Base-by-base conservation (phyloP, 2,797 vertebrate species). In the Coluber constrictor region DNA sequence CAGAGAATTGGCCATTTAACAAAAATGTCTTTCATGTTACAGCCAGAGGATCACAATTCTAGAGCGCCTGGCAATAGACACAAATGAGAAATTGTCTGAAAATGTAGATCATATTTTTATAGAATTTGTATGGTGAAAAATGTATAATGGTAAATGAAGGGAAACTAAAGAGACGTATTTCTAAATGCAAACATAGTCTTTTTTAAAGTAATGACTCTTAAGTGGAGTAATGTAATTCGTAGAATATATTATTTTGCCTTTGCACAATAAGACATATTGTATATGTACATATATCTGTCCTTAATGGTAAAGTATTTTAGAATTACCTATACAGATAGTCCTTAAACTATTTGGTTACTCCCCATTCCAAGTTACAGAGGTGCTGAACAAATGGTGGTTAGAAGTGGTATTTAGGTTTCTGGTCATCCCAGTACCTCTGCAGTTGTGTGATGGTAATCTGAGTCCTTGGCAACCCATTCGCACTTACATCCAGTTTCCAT, bases 41-140 rank as follows among this genome's bases (percentile, higher is more conserved):
- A 87, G 0, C 63, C 92, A 55, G 54, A 92, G 51, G 32, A 87
- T 89, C 94, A 13, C 90, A n/a, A 29, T 55, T 92, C 94, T 27
- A 92, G 1, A 89, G 74, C 91, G 54, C 91, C 56, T 51, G 92
- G n/a, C 23, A 93, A 83, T 4, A 37, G 56, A 94, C 61, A 32
- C 27, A 93, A 90, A 61, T 92, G 83, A 94, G 43, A 83, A 83
- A 32, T n/a, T 92, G 59, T 70, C 86, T 91, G 89, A 94, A 55
- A 87, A 32, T 4, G 1, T 43, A 92, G 47, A 4, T 3, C 12
- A 11, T 92, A 25, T 92, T 94, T 95, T 92, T 20, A 88, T 92
- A 74, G 87, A 87, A 93, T 94, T 43, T 92, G 29, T 9, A 37
- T 18, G 18, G 88, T 2, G 55, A n/a, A 51, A 43, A 91, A 89